These are phyloP conservation scores for Drosophila sulfurigaster DNA, from an alignment of 1,140 invertebrate genomes.

Conservation along the genomic window DNA sequence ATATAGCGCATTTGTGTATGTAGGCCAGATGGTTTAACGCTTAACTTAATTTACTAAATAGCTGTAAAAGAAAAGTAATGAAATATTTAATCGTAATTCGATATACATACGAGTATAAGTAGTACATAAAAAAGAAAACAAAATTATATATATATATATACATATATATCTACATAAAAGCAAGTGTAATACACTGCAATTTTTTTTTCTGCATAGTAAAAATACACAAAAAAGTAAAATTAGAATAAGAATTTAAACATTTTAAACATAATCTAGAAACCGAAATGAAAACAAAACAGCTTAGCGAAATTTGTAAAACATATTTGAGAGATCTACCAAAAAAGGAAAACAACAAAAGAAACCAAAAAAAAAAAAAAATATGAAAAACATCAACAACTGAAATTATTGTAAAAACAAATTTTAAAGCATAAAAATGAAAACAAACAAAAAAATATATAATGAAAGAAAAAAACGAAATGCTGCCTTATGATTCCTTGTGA, in stretches of 20 bases:
- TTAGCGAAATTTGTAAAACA: slow-evolving; percentile 78
- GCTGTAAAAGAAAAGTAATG: slow-evolving; percentile 29
- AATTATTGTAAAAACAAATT: slow-evolving; percentile 23
- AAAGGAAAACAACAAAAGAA: slow-evolving; percentile 34
- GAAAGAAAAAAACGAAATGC: slow-evolving; percentile 59
- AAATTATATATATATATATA: slow-evolving; percentile 23
- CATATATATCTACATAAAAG: slow-evolving; percentile 33
- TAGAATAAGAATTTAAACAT: slow-evolving; percentile 39
- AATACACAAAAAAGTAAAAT: slow-evolving; percentile 56
- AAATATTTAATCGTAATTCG: slow-evolving; percentile 16
- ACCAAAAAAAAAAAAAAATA: slow-evolving; percentile 24
- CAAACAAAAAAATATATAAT: slow-evolving; percentile 13
- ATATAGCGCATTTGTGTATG: slow-evolving; percentile 46
- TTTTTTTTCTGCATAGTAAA: slow-evolving; percentile 74
- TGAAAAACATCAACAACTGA: slow-evolving; percentile 12
- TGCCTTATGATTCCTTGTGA: slow-evolving; percentile 84
- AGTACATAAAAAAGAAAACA: not conserved
- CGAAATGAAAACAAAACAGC: slow-evolving; percentile 61
- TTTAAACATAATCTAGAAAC: slow-evolving; percentile 50
- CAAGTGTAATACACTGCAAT: slow-evolving; percentile 44
- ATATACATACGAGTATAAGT: slow-evolving; percentile 12
- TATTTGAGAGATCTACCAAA: slow-evolving; percentile 74
- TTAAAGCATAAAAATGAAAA: slow-evolving; percentile 37
- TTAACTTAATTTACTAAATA: slow-evolving; percentile 69
- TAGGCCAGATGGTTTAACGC: slow-evolving; percentile 51